phyloP scores from a whole-genome alignment of 2,888 invertebrate species.

The Molorchus minor region DNA sequence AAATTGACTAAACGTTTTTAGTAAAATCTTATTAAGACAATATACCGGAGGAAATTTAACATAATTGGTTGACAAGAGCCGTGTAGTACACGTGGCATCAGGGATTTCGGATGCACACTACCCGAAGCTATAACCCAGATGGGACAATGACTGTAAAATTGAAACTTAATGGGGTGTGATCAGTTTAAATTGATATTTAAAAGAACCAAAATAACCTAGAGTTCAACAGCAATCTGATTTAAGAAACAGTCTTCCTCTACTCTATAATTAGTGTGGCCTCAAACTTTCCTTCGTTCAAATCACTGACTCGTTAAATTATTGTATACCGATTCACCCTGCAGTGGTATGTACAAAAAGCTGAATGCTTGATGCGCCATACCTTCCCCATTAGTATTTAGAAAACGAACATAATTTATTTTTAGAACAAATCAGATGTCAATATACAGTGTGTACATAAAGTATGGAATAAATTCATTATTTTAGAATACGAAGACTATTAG shows the following conservation, averaged over 20 bases:
- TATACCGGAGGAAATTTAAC: constrained; percentile 31
- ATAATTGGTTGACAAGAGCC: constrained; percentile 51
- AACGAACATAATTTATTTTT: too few relatives aligned
- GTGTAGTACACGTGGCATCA: constrained; percentile 51
- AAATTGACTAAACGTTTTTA: constrained; percentile 36
- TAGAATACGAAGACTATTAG: too few relatives aligned
- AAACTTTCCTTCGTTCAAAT: constrained; percentile 60
- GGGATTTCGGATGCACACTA: constrained; percentile 61
- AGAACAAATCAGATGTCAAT: too few relatives aligned
- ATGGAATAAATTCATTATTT: too few relatives aligned
- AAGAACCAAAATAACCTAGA: constrained; percentile 64
- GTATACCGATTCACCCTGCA: constrained; percentile 43
- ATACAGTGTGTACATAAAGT: too few relatives aligned
- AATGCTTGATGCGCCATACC: too few relatives aligned
- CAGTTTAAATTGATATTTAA: constrained; percentile 66
- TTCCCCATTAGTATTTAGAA: too few relatives aligned
- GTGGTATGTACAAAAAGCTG: too few relatives aligned
- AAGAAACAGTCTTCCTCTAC: constrained; percentile 62
- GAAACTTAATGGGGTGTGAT: constrained; percentile 65
- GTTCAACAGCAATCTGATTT: constrained; percentile 63
- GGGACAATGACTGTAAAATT: constrained; percentile 66
- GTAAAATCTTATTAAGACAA: constrained; percentile 36
- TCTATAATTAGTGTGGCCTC: constrained; percentile 59
- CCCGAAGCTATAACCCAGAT: constrained; percentile 62
- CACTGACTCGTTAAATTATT: constrained; percentile 62